Base-by-base conservation (phyloP, 2,888 invertebrate species). In the Ormyrus nitidulus region DNA sequence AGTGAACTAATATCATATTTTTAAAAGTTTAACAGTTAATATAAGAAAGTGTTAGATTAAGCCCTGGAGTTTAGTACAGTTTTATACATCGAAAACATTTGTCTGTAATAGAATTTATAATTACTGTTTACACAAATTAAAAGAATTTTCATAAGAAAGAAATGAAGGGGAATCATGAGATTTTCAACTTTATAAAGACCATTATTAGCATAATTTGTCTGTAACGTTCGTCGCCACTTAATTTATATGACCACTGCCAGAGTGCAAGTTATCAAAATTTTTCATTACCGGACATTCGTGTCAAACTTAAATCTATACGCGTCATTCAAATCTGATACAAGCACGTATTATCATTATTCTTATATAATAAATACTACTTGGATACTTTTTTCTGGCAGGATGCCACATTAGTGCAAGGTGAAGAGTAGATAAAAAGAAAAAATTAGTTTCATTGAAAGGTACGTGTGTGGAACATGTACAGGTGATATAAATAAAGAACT, bases 241-340 rank as follows among this genome's bases (percentile, higher is more conserved):
- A 83, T 84, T 84, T 81, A 80, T 76, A 78, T 81, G 70, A 84
- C 82, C 85, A 88, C 87, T 88, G 88, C 87, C 87, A 86, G 85
- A 84, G 84, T 84, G 82, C 83, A 85, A 82, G 83, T 86, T 76
- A 72, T 54, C 61, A 70, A 65, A 13, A 65, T 65, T 77, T 77
- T 77, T 74, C n/a, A 59, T 65, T 73, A 74, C n/a, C 59, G 34
- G 9, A 77, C 61, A 58, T 7, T 77, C 11, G 13, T 53, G 65
- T n/a, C 13, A 69, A 73, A 73, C 8, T 76, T 10, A n/a, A 58
- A 10, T 64, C 46, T 64, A 58, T 64, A 69, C 34, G 51, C 13
- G 34, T 66, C 46, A 66, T 68, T 8, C 8, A 34, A 65, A 49
- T 48, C 9, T 19, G 54, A 48, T 34, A 66, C 10, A 3, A 11